Base-by-base conservation (phyloP, 2,888 invertebrate genomes). In the Pollenia angustigena region DNA sequence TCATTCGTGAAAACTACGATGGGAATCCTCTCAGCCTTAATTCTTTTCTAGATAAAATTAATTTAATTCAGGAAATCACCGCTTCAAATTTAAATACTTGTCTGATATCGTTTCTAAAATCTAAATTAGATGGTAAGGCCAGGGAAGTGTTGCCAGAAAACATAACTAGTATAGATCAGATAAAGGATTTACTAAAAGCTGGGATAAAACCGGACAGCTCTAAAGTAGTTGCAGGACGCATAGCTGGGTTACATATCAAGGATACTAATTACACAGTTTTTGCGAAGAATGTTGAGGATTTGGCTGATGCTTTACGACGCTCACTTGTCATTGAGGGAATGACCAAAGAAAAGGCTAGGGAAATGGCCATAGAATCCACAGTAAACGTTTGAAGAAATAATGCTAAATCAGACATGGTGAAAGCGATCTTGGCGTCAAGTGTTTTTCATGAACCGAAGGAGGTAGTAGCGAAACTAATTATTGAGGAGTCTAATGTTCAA, bases 341-440 rank as follows among this genome's bases (percentile, higher is more conserved):
- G n/a, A 62, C 62, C 12, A 62, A 42, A 14, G 44, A 42, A 10
- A 62, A 62, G n/a, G 62, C 42, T 62, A 42, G n/a, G 7, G 62
- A 62, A n/a, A 75, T 75, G 74, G 74, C 62, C 8, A 75, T 75
- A 32, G 62, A 75, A 10, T 23, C 44, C 50, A 75, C 74, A 7
- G 40, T 75, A 44, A 48, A 32, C 50, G 50, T 75, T 56, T 75
- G 74, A 40, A 42, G 62, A 40, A 58, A 58, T 6, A 62, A 62
- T 42, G 16, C 62, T 16, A 62, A 62, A 62, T 62, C 42, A 12
- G 42, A 62, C 16, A 62, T 62, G 62, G 62, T 62, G n/a, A 62
- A 62, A 4, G 62, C 62, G 44, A 62, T 62, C 44, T 44, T 62
- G 44, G 62, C 62, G 9, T 62, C 62, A 11, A 62, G n/a, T 42